Percentiles rank a stretch among this genome's conserved stretches.
Evolutionary conservation across 2,888 invertebrate species (phyloP).

Genomic region (Monochamus alternatus): DNA sequence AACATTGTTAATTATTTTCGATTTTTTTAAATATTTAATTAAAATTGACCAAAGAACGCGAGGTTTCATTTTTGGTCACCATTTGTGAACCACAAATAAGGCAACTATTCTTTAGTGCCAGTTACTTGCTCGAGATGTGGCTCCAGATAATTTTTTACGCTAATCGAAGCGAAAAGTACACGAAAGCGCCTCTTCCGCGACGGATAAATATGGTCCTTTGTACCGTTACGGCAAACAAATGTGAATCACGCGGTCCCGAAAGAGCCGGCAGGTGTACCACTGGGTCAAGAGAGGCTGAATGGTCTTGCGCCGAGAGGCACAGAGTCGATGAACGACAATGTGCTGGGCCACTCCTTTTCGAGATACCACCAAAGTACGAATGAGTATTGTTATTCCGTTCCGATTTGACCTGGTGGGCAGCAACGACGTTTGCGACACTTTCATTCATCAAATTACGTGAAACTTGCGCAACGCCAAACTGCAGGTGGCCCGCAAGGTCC

Average conservation of each 20-base stretch:
- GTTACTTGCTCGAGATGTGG: not conserved
- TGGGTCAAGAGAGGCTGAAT: conserved; percentile 38
- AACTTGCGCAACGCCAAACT: conserved; percentile 12
- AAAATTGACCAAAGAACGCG: no score
- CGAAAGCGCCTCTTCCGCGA: conserved; percentile 21
- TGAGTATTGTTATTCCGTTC: conserved; percentile 29
- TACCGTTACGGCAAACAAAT: conserved; percentile 39
- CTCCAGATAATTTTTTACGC: not conserved
- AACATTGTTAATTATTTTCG: no score
- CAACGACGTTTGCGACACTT: conserved; percentile 26
- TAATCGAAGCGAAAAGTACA: not conserved
- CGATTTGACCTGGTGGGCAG: conserved; percentile 22
- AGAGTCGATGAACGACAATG: conserved; percentile 43
- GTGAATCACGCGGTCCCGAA: conserved; percentile 32
- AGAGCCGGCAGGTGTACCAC: conserved; percentile 36
- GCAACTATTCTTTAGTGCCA: no score
- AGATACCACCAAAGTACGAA: conserved; percentile 39
- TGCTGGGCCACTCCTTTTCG: conserved; percentile 41
- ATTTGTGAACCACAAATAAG: no score
- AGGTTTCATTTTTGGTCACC: no score
- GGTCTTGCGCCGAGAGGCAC: conserved; percentile 4
- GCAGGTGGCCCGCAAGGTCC: conserved; percentile 29
- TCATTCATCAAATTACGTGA: conserved; percentile 23
- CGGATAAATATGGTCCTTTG: conserved; percentile 20
- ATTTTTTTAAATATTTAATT: no score